Evolutionary conservation across 2,113 vertebrate genomes (phyloP).

Genomic region (Pollachius pollachius): DNA sequence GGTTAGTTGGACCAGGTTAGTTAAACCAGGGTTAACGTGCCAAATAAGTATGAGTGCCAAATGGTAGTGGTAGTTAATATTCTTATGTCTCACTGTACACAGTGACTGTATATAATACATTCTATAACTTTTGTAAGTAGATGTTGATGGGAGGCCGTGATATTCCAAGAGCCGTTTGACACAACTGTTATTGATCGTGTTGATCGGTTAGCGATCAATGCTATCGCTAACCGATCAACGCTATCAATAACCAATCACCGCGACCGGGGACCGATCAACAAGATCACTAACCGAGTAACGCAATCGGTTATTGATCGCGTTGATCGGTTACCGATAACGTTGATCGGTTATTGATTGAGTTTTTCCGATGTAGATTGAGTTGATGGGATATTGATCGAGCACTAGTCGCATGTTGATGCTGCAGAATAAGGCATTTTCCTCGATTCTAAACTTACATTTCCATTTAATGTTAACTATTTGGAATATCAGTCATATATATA

Average conservation of each 20-base stretch:
- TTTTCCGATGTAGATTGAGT: too few species aligned
- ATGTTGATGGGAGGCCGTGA: slow-evolving; percentile 72
- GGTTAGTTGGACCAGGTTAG: too few species aligned
- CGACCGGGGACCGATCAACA: too few species aligned
- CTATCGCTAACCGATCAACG: too few species aligned
- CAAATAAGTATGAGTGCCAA: slow-evolving; percentile 77
- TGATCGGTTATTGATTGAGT: too few species aligned
- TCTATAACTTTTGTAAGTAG: slow-evolving; percentile 76
- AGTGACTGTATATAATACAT: slow-evolving; percentile 77
- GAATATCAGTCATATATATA: slow-evolving; percentile 36
- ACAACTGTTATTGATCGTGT: slow-evolving; percentile 42
- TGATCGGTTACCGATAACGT: too few species aligned
- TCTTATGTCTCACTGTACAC: slow-evolving; percentile 72
- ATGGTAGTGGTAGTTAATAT: slow-evolving; percentile 71
- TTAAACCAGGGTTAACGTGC: slow-evolving; percentile 60
- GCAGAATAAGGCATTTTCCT: slow-evolving; percentile 53
- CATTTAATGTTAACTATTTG: slow-evolving; percentile 65
- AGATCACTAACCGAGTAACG: too few species aligned
- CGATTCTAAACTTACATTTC: slow-evolving; percentile 60
- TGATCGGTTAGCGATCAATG: slow-evolving; percentile 40
- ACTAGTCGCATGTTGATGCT: slow-evolving; percentile 69
- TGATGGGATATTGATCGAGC: slow-evolving; percentile 46
- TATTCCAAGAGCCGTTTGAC: slow-evolving; percentile 62
- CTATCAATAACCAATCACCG: too few species aligned
- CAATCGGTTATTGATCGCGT: background rate